Evolutionary conservation across 2,888 invertebrate genomes (phyloP).

Genomic region (Clostera curtula): DNA sequence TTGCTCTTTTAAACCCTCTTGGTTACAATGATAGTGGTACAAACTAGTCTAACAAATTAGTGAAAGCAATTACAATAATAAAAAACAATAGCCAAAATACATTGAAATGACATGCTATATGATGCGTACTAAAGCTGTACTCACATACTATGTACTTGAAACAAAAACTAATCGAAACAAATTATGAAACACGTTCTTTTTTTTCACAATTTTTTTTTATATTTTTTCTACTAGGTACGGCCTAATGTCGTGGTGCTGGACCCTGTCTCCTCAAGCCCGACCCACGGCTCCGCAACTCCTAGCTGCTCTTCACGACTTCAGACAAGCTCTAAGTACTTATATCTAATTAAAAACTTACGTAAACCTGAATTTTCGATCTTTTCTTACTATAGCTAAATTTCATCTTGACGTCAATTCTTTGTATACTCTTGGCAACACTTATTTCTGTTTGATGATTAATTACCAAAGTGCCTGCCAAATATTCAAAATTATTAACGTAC

Average conservation of each 20-base stretch:
- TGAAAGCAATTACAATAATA: too few relatives aligned
- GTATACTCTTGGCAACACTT: constrained; percentile 22
- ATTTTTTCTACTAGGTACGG: constrained; percentile 75
- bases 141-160: too few relatives aligned
- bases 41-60: too few relatives aligned
- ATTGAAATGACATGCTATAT: too few relatives aligned
- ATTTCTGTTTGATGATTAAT: constrained; percentile 20
- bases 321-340: constrained; percentile 81
- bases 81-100: too few relatives aligned
- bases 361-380: constrained; percentile 8
- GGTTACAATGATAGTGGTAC: too few relatives aligned
- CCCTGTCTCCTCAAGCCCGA: constrained; percentile 76
- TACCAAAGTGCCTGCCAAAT: constrained; percentile 59
- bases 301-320: constrained; percentile 82
- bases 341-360: constrained; percentile 50
- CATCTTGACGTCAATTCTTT: constrained; percentile 20
- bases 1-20: too few relatives aligned
- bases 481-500: constrained; percentile 16
- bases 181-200: neutral
- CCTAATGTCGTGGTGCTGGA: constrained; percentile 85
- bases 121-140: too few relatives aligned
- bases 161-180: too few relatives aligned
- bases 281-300: constrained; percentile 82
- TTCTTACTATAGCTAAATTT: constrained; percentile 11
- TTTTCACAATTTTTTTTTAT: neutral